Base-by-base conservation (phyloP, 30 jellyfish, hydroid and myxozoan genomes). In the Mastigias papua region DNA sequence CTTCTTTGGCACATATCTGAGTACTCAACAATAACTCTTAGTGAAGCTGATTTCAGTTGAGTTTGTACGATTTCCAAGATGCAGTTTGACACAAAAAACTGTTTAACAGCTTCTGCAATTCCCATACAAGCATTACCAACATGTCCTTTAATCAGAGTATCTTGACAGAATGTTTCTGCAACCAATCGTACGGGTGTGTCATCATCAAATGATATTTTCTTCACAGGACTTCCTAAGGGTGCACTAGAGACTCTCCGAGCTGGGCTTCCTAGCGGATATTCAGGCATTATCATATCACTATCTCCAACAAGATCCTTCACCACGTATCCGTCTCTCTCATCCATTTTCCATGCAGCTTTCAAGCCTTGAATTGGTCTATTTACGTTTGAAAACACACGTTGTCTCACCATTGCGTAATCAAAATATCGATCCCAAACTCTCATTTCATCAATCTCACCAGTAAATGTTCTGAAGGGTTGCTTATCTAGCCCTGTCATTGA, bases 391-490 rank as follows among this genome's bases (percentile, higher is more conserved):
- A 86, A 86, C 2, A 76, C 67, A 9, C 89, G 65, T 60, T 73
- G 83, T 23, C 89, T 34, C 27, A 86, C 94, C 94, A 76, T 86
- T 8, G 89, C 51, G 28, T 58, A 72, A 67, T 65, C 84, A 73
- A 86, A 86, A 30, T 57, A 76, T 11, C 73, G 67, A 11, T 67
- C 73, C 94, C 94, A 86, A 29, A 86, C 69, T 76, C 88, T 60
- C 17, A 86, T 21, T 71, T 86, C 94, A 33, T 86, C 94, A 61
- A 86, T 73, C 50, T 86, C 89, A 6, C 94, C 94, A 26, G 48
- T 46, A 32, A 73, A 86, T 31, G 78, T 86, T 46, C 86, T 60
- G 30, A 51, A 34, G 0, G 87, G 87, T 19, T 46, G 84, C 25
- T 58, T 60, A 34, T 42, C 89, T 22, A 13, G 9, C 23, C 84